A percentile compares a stretch with the other conserved stretches of the same genome.
These are phyloP conservation scores for Pachyuromys duprasi DNA, from an alignment of 2,797 vertebrate genomes.

Conservation along the genomic window DNA sequence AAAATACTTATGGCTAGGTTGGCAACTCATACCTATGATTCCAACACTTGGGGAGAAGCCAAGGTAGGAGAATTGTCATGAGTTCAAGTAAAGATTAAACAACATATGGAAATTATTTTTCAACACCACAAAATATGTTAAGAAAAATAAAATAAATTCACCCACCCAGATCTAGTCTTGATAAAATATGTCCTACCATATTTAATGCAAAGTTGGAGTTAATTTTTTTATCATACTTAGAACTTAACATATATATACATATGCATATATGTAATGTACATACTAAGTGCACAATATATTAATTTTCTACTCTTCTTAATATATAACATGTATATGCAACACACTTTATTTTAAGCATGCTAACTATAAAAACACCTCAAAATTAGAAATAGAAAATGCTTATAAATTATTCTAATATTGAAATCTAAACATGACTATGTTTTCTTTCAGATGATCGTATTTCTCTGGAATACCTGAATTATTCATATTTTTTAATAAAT, in stretches of 20 bases:
- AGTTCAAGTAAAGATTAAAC: not conserved
- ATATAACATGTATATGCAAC: not conserved
- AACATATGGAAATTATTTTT: not conserved
- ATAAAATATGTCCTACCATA: not conserved
- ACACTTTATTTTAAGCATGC: not conserved
- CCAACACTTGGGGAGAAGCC: not conserved
- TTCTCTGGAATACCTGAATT: not conserved
- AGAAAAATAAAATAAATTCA: not conserved
- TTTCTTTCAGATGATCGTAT: constrained; percentile 29
- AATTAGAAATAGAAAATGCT: not conserved
- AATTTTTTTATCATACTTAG: not conserved
- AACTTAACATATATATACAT: not conserved
- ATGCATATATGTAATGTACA: not conserved
- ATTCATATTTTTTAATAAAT: too few species aligned
- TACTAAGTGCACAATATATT: not conserved
- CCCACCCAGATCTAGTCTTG: not conserved
- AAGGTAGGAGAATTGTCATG: not conserved
- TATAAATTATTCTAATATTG: not conserved
- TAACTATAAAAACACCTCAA: not conserved
- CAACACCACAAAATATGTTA: not conserved
- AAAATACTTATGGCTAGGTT: not conserved
- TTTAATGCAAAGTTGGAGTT: not conserved
- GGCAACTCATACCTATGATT: not conserved
- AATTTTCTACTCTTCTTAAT: not conserved
- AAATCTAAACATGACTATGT: not conserved